Conservation (phyloP, 2,797 vertebrate species). For the Helostoma temminkii region DNA sequence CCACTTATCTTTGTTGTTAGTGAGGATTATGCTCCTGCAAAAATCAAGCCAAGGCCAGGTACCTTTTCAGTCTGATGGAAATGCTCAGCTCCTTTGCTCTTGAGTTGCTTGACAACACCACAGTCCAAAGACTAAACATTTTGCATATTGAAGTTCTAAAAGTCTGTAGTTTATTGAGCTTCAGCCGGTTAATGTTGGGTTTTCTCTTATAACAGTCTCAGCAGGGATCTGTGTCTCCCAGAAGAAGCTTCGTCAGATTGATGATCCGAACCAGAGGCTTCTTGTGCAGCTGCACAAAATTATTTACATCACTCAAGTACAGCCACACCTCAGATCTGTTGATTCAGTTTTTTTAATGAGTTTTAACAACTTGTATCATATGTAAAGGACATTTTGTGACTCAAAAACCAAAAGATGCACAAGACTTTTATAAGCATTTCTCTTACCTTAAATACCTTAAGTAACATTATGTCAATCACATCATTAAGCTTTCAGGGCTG, state of each 20-base stretch:
- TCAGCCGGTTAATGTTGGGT: background rate
- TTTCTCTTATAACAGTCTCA: conserved; percentile 74
- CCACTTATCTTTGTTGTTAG: conserved; percentile 51
- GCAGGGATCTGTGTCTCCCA: conserved; percentile 91
- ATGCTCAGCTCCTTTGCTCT: background rate
- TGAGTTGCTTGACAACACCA: background rate
- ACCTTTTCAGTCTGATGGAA: conserved; percentile 28
- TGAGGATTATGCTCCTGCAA: conserved; percentile 59
- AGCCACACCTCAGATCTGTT: background rate
- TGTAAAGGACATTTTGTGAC: no score
- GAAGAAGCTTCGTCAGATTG: conserved; percentile 90
- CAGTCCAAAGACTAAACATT: background rate
- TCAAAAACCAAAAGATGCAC: no score
- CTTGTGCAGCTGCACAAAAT: conserved; percentile 93
- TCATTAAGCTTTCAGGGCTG: no score
- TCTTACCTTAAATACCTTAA: no score
- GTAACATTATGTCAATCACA: no score
- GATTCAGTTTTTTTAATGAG: no score
- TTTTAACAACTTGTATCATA: no score
- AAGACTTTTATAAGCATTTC: no score
- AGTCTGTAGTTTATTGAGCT: background rate
- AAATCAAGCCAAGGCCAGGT: conserved; percentile 86
- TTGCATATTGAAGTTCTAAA: conserved; percentile 15
- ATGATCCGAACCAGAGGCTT: conserved; percentile 91
- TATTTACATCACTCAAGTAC: conserved; percentile 91